Percentiles rank a stretch among this genome's conserved stretches.
Conservation (phyloP, 2,888 invertebrate genomes). For the Axea sp. region DNA sequence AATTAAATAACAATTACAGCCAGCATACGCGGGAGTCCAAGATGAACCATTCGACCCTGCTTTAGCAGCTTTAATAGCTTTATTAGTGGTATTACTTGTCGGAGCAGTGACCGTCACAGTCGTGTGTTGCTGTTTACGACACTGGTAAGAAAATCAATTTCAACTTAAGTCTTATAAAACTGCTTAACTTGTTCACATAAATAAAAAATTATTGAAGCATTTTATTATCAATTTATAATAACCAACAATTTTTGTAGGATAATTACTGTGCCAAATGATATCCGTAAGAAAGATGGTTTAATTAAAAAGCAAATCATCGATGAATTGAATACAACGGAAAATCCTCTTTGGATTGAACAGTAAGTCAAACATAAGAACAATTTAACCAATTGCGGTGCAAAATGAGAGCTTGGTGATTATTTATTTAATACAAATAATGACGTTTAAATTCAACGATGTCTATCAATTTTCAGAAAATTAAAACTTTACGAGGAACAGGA, state of each 20-base stretch:
- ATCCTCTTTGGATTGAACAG: constrained; percentile 96
- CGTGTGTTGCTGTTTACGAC: constrained; percentile 92
- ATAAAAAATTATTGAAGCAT: no score
- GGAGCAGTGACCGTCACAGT: constrained; percentile 92
- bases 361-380: no score
- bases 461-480: constrained; percentile 83
- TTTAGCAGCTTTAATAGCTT: constrained; percentile 90
- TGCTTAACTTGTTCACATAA: no score
- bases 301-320: constrained; percentile 91
- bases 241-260: constrained; percentile 86
- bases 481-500: constrained; percentile 95
- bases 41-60: constrained; percentile 92
- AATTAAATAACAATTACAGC: constrained; percentile 73
- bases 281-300: constrained; percentile 90
- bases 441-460: constrained; percentile 3
- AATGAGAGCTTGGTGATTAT: neutral
- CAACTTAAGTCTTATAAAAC: neutral
- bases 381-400: neutral
- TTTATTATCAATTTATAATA: no score
- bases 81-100: constrained; percentile 90
- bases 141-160: constrained; percentile 82
- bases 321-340: constrained; percentile 93
- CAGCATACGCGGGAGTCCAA: constrained; percentile 84
- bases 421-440: no score
- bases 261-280: constrained; percentile 89